Evolutionary conservation across 2,797 vertebrate genomes (phyloP).

Genomic region (Mormyrops boulengeri): DNA sequence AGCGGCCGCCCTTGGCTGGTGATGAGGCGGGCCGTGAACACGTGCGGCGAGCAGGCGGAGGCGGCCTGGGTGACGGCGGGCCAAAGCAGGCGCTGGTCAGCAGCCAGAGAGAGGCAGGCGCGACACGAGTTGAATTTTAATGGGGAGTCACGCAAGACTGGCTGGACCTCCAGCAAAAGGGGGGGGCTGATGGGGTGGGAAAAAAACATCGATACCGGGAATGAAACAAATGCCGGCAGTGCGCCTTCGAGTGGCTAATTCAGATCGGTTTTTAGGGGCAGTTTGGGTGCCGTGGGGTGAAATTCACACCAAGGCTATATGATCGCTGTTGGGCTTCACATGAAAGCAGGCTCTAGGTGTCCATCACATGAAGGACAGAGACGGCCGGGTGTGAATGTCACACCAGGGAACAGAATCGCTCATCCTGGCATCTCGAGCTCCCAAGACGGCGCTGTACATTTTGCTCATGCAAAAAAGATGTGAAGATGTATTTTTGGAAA

Average conservation of each 20-base stretch:
- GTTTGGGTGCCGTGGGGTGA: background rate
- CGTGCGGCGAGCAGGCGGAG: conserved; percentile 11
- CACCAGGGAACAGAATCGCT: background rate
- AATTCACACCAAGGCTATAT: background rate
- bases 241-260: background rate
- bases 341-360: background rate
- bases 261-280: background rate
- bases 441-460: background rate
- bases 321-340: background rate
- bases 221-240: background rate
- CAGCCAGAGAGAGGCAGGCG: conserved; percentile 20
- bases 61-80: conserved; percentile 15
- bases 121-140: conserved; percentile 25
- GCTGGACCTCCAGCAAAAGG: conserved; percentile 11
- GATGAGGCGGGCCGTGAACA: background rate
- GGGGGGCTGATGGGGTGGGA: background rate
- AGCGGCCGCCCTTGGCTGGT: background rate
- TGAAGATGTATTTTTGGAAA: background rate
- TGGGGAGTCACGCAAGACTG: conserved; percentile 23
- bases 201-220: background rate
- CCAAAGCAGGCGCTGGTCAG: conserved; percentile 14
- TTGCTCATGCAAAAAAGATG: background rate
- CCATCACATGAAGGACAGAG: conserved; percentile 3
- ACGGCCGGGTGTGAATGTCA: background rate
- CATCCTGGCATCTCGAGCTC: background rate